These are phyloP conservation scores for Arctocebus calabarensis DNA, from an alignment of 2,797 vertebrate species.

Conservation along the genomic window DNA sequence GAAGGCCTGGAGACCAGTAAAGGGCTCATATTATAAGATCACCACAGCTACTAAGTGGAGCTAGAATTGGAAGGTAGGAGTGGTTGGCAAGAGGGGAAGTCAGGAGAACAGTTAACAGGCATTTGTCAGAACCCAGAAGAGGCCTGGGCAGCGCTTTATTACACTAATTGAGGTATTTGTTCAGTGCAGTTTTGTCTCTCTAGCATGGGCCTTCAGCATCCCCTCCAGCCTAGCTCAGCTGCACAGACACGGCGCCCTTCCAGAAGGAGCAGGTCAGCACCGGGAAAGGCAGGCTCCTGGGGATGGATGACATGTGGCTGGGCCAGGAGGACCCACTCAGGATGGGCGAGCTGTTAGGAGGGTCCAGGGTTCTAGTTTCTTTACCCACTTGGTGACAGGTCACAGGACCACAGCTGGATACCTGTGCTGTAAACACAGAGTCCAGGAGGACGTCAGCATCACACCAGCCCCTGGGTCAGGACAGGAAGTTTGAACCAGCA, in stretches of 20 bases:
- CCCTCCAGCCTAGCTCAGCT: background rate
- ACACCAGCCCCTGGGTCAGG: background rate
- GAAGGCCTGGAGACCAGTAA: background rate
- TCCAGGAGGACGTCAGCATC: background rate
- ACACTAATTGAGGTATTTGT: fast-evolving
- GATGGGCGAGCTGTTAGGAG: background rate
- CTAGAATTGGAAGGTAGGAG: background rate
- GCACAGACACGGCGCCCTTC: background rate
- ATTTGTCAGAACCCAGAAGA: background rate
- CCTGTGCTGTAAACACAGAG: background rate
- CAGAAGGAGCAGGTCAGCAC: fast-evolving
- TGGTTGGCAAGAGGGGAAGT: background rate
- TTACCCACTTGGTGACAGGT: background rate
- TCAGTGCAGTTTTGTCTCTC: background rate
- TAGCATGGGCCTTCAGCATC: fast-evolving
- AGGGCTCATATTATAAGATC: background rate
- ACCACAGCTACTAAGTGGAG: background rate
- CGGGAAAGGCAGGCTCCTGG: background rate
- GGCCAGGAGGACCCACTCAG: background rate
- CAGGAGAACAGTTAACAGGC: too few relatives aligned
- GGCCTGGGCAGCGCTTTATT: background rate
- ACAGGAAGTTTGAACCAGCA: conserved; percentile 49
- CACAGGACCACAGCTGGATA: background rate
- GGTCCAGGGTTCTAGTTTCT: background rate
- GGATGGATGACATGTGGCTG: fast-evolving